Evolutionary conservation across 1,140 invertebrate species (phyloP).

Genomic region (Brachionus plicatilis): DNA sequence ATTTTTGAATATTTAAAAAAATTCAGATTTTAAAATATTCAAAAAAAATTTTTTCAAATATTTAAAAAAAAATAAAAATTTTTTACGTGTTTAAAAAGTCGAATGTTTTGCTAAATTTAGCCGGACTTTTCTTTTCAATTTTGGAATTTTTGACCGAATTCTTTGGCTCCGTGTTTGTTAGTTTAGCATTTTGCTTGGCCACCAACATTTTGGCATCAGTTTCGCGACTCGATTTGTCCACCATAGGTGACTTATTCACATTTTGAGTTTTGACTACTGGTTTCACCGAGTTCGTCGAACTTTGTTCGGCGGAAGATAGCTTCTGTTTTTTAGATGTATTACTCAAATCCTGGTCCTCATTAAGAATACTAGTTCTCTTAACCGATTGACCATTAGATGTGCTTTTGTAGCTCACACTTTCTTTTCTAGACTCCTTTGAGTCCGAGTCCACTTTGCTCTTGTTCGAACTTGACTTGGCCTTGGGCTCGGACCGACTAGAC

Average conservation of each 20-base stretch:
- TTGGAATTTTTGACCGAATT: not conserved
- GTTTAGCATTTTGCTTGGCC: not conserved
- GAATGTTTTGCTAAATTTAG: slow-evolving; percentile 7
- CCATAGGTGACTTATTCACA: not conserved
- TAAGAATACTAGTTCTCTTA: slow-evolving; percentile 17
- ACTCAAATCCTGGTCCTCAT: not conserved
- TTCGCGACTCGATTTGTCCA: not conserved
- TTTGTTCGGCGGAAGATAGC: not conserved
- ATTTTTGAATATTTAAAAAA: not conserved
- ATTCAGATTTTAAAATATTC: not conserved
- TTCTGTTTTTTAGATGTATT: slow-evolving; percentile 38
- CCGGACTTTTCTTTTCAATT: not conserved
- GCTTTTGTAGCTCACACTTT: not conserved
- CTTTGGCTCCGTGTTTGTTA: not conserved
- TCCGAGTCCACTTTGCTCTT: not conserved
- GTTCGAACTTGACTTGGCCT: not conserved
- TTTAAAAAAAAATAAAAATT: not conserved
- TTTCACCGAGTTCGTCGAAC: slow-evolving; percentile 11
- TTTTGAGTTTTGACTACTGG: not conserved
- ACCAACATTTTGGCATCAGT: not conserved
- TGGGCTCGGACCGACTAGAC: not conserved
- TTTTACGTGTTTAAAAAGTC: slow-evolving; percentile 29
- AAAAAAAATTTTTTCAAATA: not conserved
- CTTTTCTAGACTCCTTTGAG: not conserved
- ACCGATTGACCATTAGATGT: slow-evolving; percentile 34